Conservation (phyloP, 1,140 invertebrate species). For the Drosophila ficusphila region DNA sequence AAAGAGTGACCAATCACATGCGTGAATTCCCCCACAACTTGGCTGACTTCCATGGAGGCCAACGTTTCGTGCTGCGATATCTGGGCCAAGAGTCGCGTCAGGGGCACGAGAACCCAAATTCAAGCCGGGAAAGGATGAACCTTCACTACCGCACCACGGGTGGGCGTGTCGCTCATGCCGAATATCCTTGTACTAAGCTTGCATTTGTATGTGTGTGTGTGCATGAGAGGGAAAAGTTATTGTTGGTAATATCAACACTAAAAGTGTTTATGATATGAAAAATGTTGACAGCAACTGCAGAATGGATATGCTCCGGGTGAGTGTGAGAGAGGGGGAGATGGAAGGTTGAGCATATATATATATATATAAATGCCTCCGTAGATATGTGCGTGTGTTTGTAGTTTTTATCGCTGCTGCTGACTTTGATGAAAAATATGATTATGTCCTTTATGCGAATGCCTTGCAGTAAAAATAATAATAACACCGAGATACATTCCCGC, state of each 20-base stretch:
- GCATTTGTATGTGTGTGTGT: conserved; percentile 16
- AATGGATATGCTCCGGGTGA: conserved; percentile 61
- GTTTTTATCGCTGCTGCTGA: conserved; percentile 81
- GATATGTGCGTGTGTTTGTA: conserved; percentile 56
- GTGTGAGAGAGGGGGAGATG: conserved; percentile 7
- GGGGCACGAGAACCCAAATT: conserved; percentile 35
- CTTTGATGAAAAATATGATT: conserved; percentile 83
- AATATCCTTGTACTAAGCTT: conserved; percentile 8
- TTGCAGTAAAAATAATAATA: conserved; percentile 83
- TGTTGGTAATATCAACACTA: conserved; percentile 82
- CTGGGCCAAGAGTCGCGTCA: conserved; percentile 33
- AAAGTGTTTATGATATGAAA: conserved; percentile 83
- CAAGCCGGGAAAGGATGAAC: conserved; percentile 36
- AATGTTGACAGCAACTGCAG: conserved; percentile 82
- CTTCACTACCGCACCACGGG: conserved; percentile 35
- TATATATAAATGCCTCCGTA: conserved; percentile 15
- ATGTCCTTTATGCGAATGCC: conserved; percentile 82
- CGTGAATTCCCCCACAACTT: neutral
- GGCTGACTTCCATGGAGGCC: conserved; percentile 22
- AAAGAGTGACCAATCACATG: conserved; percentile 20
- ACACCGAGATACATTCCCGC: conserved; percentile 53
- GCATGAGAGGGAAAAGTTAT: conserved; percentile 66
- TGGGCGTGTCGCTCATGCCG: conserved; percentile 51
- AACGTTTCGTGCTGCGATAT: conserved; percentile 1
- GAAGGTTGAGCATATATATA: conserved; percentile 12